Percentiles rank a stretch among this genome's conserved stretches.
These are phyloP conservation scores for Protonibea diacanthus DNA, from an alignment of 2,797 vertebrate genomes.

Conservation along the genomic window DNA sequence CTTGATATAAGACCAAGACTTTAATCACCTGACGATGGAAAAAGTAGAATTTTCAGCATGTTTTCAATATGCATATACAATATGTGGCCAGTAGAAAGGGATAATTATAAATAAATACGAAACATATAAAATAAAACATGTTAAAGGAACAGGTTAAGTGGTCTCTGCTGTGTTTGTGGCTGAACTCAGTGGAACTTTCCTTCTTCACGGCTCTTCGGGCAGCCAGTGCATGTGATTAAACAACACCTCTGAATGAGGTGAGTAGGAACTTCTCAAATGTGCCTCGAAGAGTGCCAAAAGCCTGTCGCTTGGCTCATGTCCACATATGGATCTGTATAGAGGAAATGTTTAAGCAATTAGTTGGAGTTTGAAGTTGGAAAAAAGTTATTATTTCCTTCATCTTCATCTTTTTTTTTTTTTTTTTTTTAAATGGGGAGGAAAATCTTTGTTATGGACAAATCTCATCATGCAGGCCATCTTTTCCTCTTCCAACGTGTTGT, in stretches of 20 bases:
- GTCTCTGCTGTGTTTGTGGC: not conserved
- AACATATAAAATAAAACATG: not conserved
- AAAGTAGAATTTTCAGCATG: not conserved
- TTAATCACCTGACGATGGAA: not conserved
- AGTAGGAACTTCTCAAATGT: constrained; percentile 61
- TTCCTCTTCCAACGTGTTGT: constrained; percentile 41
- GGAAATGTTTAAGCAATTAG: constrained; percentile 78
- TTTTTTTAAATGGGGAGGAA: constrained; percentile 59
- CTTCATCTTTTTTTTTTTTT: constrained; percentile 18
- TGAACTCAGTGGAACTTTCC: constrained; percentile 19
- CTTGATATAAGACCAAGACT: not conserved
- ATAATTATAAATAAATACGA: not conserved
- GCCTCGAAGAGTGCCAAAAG: constrained; percentile 43
- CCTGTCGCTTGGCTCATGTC: constrained; percentile 46
- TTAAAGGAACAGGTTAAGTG: not conserved
- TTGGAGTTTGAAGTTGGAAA: constrained; percentile 64
- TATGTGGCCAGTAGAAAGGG: not conserved
- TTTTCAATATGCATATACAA: not conserved
- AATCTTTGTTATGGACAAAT: constrained; percentile 71
- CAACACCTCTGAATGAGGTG: constrained; percentile 66
- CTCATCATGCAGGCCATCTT: constrained; percentile 54
- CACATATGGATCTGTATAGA: constrained; percentile 57
- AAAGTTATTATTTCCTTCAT: constrained; percentile 53
- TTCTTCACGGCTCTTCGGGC: constrained; percentile 32
- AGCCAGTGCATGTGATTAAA: constrained; percentile 49